phyloP scores from a whole-genome alignment of 2,888 invertebrate genomes.

The Digitonthophagus gazella region DNA sequence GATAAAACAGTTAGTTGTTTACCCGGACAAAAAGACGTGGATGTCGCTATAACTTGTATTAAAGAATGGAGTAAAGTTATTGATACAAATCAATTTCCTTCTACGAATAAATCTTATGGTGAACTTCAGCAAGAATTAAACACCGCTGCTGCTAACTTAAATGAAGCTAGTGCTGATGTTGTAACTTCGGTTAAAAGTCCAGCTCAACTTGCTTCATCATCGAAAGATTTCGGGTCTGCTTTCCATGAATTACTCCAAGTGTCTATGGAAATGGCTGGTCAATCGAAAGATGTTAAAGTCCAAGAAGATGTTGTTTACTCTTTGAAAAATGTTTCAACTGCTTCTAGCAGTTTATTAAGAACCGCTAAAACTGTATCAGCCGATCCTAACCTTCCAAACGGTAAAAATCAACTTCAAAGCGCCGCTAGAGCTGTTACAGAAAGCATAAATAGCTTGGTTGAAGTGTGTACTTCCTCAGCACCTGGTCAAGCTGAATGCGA shows the following conservation, averaged over 20 bases:
- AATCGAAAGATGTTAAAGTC: conserved; percentile 71
- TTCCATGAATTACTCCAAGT: conserved; percentile 73
- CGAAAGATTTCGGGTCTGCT: conserved; percentile 75
- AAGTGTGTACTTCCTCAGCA: conserved; percentile 83
- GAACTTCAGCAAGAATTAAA: conserved; percentile 85
- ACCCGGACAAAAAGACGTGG: conserved; percentile 93
- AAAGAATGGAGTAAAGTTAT: conserved; percentile 73
- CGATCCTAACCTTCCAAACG: conserved; percentile 86
- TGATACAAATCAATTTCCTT: conserved; percentile 72
- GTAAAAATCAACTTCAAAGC: conserved; percentile 82
- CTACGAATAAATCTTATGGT: conserved; percentile 68
- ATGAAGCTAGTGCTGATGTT: conserved; percentile 79
- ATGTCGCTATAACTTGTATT: conserved; percentile 80
- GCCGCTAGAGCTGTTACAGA: conserved; percentile 91
- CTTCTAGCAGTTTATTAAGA: conserved; percentile 79
- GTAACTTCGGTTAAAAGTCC: conserved; percentile 74
- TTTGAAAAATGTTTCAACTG: conserved; percentile 82
- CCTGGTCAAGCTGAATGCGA: conserved; percentile 97
- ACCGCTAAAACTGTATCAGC: conserved; percentile 88
- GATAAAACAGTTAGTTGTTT: conserved; percentile 77
- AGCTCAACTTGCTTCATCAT: conserved; percentile 67
- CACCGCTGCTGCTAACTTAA: conserved; percentile 79
- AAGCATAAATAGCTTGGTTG: conserved; percentile 86
- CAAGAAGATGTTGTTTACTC: conserved; percentile 82
- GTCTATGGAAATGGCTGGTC: conserved; percentile 83